Base-by-base conservation (phyloP, 2,113 vertebrate genomes). In the Brachionichthys hirsutus region DNA sequence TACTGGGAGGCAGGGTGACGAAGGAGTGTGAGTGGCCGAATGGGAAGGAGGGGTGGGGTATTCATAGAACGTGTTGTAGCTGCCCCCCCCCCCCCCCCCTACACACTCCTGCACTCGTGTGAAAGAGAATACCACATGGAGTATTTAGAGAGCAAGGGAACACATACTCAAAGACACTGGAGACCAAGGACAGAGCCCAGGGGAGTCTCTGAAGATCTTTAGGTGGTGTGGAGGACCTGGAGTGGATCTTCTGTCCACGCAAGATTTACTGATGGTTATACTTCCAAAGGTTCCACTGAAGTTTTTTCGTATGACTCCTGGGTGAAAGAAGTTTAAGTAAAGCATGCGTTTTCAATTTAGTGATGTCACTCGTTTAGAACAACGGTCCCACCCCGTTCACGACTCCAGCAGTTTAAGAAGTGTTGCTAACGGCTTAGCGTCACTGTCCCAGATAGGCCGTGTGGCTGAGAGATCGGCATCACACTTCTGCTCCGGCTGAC, bases 1-100 rank as follows among this genome's bases (percentile, higher is more conserved):
- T 84, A 85, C 85, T 73, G 77, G 71, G 65, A 63, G 64, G 50
- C 53, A 51, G 17, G n/a, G 57, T 34, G 53, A 43, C 16, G 45
- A 51, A 46, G 17, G 22, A 8, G 16, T 12, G 42, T 16, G 38
- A 10, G 43, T n/a, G 18, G 13, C 53, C 38, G n/a, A 18, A 17
- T 8, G 24, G 24, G 24, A 30, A 30, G 24, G 24, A 16, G 42
- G 58, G 57, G 17, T 18, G 11, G 4, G 24, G 22, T 56, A 35
- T 71, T 68, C 1, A 4, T 46, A 63, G 51, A 58, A 22, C 66
- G 17, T 9, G 0, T 20, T 50, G 34, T 30, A 36, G 56, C 49
- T 45, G 44, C 1, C 14, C 13, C 8, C 40, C 40, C 3, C 0
- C 3, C 0, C 2, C 16, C 47, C 42, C 65, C 61, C 52, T 30